Percentiles rank a stretch among this genome's conserved stretches.
phyloP scores from a whole-genome alignment of 2,113 vertebrate genomes.

The Ictidomys tridecemlineatus region DNA sequence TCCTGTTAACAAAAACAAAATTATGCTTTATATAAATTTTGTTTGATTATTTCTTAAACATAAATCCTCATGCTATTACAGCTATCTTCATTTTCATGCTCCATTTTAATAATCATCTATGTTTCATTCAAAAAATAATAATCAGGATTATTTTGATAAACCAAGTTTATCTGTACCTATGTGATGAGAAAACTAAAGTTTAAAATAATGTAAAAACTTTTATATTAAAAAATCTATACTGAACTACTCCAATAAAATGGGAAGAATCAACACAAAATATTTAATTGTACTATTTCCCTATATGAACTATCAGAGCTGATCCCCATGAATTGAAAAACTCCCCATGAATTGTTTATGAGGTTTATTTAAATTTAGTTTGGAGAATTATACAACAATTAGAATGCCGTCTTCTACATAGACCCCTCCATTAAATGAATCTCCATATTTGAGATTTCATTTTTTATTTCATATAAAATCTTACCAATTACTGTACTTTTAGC shows the following conservation, averaged over 20 bases:
- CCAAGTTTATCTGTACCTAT: background rate
- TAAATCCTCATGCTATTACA: background rate
- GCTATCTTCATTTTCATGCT: background rate
- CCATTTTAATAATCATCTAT: background rate
- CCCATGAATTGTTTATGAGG: background rate
- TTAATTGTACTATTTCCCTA: background rate
- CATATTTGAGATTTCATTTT: conserved; percentile 50
- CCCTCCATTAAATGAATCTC: background rate
- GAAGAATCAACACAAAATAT: conserved; percentile 46
- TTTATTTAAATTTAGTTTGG: conserved; percentile 61
- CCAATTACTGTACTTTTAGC: conserved; percentile 53
- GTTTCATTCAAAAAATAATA: conserved; percentile 42
- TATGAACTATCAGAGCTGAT: background rate
- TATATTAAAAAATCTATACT: background rate
- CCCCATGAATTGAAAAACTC: background rate
- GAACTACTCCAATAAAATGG: conserved; percentile 40
- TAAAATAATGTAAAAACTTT: conserved; percentile 10
- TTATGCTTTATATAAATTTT: background rate
- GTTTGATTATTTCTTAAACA: background rate
- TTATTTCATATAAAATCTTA: conserved; percentile 52
- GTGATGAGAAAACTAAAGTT: conserved; percentile 1
- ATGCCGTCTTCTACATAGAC: background rate
- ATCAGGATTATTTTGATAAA: background rate
- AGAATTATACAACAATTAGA: background rate
- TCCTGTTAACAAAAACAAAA: background rate